A percentile compares a stretch with the other conserved stretches of the same genome.
Conservation (phyloP, 2,888 invertebrate species). For the Microctonus aethiopoides region DNA sequence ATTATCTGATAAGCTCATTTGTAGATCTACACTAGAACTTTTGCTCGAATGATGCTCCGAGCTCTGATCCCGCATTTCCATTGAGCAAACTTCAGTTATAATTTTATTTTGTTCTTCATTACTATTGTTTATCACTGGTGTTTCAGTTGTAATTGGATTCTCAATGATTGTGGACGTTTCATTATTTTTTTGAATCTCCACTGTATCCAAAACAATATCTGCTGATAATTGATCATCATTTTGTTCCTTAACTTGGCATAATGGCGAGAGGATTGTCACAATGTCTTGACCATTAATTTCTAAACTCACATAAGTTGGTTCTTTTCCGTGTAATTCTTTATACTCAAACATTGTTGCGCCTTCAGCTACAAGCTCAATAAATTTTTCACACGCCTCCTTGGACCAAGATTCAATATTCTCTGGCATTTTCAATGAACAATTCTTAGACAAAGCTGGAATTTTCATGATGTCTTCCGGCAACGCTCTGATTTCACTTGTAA, state of each 20-base stretch:
- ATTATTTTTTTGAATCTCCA: background rate
- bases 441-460: slow-evolving; percentile 72
- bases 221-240: background rate
- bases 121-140: background rate
- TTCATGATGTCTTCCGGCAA: slow-evolving; percentile 73
- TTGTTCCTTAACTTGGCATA: slow-evolving; percentile 60
- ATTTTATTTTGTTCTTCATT: background rate
- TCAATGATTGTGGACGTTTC: background rate
- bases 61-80: background rate
- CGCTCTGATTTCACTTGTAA: slow-evolving; percentile 70
- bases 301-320: slow-evolving; percentile 75
- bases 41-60: slow-evolving; percentile 4
- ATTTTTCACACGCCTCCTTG: slow-evolving; percentile 74
- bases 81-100: background rate
- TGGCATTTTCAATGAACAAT: slow-evolving; percentile 74
- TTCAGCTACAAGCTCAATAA: slow-evolving; percentile 76
- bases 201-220: slow-evolving; percentile 4
- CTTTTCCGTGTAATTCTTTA: slow-evolving; percentile 75
- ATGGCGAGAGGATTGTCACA: slow-evolving; percentile 71
- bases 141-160: slow-evolving; percentile 1
- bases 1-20: background rate
- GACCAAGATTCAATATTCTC: slow-evolving; percentile 74
- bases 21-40: background rate
- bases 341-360: slow-evolving; percentile 79
- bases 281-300: slow-evolving; percentile 74